Base-by-base conservation (phyloP, 2,113 vertebrate genomes). In the Eulacestoma nigropectus region DNA sequence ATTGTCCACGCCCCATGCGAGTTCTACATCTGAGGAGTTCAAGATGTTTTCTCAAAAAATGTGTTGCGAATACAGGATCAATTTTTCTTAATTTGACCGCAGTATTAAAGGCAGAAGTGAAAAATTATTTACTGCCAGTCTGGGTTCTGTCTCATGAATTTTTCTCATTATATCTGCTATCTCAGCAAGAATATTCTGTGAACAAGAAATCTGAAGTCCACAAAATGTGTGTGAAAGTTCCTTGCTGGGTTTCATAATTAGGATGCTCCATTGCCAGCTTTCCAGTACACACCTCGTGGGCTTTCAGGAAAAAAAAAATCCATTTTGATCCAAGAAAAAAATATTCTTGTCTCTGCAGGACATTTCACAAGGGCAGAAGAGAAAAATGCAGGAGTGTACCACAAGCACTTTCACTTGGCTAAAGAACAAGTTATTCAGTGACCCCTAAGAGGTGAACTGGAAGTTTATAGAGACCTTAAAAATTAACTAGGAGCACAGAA, bases 171-270 rank as follows among this genome's bases (percentile, higher is more conserved):
- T 95, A 79, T 89, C 41, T 91, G 41, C 80, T 94, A 94, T 89
- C n/a, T 65, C 64, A 73, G 39, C 11, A 41, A 85, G 70, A 75
- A 94, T 91, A 93, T 84, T 96, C 91, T 90, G 91, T 94, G 91
- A 97, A 96, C 37, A 74, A 87, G 81, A 96, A 97, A 93, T 85
- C 35, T 47, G 44, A 87, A 96, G 86, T 95, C 97, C 90, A 95
- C 89, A 95, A 97, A 97, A 96, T 78, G 57, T 63, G 70, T 97
- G 90, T 6, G 29, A 83, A 97, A 97, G 87, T 93, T 96, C 87
- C 95, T 95, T 97, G 88, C 96, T 97, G 95, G 33, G 93, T 97
- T 97, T 97, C 12, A 16, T 97, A 98, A 97, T 97, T 96, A 98
- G 90, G 89, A 93, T 96, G 89, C 91, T 95, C 64, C 85, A 90